A percentile compares a stretch with the other conserved stretches of the same genome.
Conservation (phyloP, 2,888 invertebrate genomes). For the Micoletzkya japonica region DNA sequence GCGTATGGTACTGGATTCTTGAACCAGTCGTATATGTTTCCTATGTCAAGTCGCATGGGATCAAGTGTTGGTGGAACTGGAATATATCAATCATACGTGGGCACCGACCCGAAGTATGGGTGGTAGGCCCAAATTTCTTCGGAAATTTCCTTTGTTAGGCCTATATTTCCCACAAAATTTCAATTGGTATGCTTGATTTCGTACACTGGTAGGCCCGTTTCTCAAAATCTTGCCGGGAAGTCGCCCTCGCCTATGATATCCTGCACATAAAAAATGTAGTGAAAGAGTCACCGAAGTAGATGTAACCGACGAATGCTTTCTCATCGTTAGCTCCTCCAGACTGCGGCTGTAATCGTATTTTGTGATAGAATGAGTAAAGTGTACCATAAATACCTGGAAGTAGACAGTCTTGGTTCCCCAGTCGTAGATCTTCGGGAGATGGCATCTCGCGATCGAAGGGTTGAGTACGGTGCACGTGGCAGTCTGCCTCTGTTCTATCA, state of each 20-base stretch:
- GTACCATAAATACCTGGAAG: too few species aligned
- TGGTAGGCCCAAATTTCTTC: too few species aligned
- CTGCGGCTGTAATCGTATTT: too few species aligned
- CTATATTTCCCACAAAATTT: too few species aligned
- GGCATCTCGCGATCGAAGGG: constrained; percentile 60
- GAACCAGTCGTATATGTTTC: constrained; percentile 61
- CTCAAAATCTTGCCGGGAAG: too few species aligned
- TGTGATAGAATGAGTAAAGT: too few species aligned
- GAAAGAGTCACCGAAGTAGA: constrained; percentile 57
- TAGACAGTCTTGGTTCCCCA: constrained; percentile 63
- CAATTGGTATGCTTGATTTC: too few species aligned
- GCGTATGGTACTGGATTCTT: constrained; percentile 55
- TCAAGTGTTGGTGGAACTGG: constrained; percentile 62
- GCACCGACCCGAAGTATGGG: too few species aligned
- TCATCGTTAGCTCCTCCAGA: constrained; percentile 57
- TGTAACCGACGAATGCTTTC: constrained; percentile 62
- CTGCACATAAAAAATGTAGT: background rate
- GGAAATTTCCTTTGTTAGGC: too few species aligned
- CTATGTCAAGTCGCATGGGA: constrained; percentile 62
- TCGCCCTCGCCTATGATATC: constrained; percentile 17
- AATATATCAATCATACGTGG: constrained; percentile 6
- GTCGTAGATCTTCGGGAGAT: constrained; percentile 59
- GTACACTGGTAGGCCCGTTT: too few species aligned
- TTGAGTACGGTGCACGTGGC: constrained; percentile 60
- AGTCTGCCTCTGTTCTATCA: constrained; percentile 59